Evolutionary conservation across 2,113 vertebrate species (phyloP), one percentile per base, ranked within the genome.

Genomic region (Tapirus terrestris): DNA sequence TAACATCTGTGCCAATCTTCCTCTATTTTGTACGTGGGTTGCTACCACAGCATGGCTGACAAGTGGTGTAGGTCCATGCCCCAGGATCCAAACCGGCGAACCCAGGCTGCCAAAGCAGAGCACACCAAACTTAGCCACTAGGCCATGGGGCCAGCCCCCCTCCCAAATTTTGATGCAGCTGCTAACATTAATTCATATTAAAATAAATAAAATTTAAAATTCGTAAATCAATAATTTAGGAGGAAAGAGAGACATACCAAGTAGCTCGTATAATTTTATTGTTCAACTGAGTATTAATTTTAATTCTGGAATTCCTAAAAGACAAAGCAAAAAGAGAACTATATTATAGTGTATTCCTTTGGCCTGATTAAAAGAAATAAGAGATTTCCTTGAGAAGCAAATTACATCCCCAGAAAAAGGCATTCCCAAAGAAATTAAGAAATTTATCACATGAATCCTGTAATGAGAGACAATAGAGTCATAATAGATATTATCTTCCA

Each of bases 101-200:
- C 51, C 51, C 13, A 13, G 51, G 51, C 48, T 48, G 48, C 48
- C 10, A 10, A 48, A 48, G 48, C 39, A 39, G 39, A 39, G 39
- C 39, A 39, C 39, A 39, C 39, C 39, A 39, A 39, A 48, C 48
- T 48, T 48, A 48, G 11, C 48, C 48, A 11, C 48, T 48, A 11
- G 8, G 11, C 20, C 27, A 36, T 11, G 48, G 11, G 48, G 48
- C 51, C 51, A 14, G 51, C 51, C 51, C 51, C 13, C 13, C 25
- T 27, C 21, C 45, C 45, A 25, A 23, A 45, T 51, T 72, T 39
- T 72, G 29, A 72, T 65, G 51, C 39, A 81, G 10, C 68, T 94
- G 81, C 45, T 81, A 94, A 93, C 25, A 63, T 87, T 58, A 96
- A 90, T n/a, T 88, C 43, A 48, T 9, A 93, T 77, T 85, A 82